phyloP scores from a whole-genome alignment of 2,797 vertebrate species.

The Poeciliopsis turneri region DNA sequence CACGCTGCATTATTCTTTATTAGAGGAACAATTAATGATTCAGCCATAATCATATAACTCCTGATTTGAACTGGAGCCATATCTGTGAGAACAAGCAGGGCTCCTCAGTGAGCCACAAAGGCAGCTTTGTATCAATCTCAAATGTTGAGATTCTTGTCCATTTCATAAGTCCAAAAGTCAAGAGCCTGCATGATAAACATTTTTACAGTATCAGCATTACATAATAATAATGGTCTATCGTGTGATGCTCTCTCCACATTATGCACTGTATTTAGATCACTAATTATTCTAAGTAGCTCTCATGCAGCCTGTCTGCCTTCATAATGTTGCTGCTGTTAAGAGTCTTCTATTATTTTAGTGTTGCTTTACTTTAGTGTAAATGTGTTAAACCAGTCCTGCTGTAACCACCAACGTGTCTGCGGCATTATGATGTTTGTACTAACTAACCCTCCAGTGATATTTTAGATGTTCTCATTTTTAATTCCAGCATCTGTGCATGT shows the following conservation, averaged over 20 bases:
- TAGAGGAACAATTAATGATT: constrained; percentile 39
- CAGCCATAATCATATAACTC: constrained; percentile 61
- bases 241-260: neutral
- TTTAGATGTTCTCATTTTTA: neutral
- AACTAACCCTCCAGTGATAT: neutral
- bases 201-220: neutral
- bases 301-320: neutral
- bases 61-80: constrained; percentile 39
- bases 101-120: constrained; percentile 61
- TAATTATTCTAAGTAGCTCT: neutral
- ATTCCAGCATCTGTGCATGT: neutral
- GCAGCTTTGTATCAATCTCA: constrained; percentile 52
- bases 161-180: constrained; percentile 30
- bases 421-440: neutral
- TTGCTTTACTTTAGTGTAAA: neutral
- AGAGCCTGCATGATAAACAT: constrained; percentile 7
- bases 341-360: neutral
- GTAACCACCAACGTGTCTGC: neutral
- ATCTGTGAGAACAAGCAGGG: constrained; percentile 45
- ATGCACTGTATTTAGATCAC: neutral
- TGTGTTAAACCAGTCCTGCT: neutral
- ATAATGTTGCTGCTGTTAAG: neutral
- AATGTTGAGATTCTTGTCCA: constrained; percentile 20
- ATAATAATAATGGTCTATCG: neutral
- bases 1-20: constrained; percentile 29